Base-by-base conservation (phyloP, 2,113 vertebrate genomes). In the Nothobranchius furzeri region DNA sequence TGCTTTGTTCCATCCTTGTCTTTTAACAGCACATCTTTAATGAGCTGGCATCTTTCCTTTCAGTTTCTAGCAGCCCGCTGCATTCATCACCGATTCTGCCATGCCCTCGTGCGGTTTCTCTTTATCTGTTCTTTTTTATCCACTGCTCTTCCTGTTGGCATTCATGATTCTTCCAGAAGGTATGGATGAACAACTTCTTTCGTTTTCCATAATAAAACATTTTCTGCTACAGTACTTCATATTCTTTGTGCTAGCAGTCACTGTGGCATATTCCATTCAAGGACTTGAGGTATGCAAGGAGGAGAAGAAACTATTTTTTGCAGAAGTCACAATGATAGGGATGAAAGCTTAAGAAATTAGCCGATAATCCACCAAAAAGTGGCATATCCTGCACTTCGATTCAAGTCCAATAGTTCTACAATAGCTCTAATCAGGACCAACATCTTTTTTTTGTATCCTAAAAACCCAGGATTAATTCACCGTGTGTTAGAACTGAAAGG, bases 341-440 rank as follows among this genome's bases (percentile, higher is more conserved):
- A 87, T 85, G 75, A 80, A 87, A 85, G 65, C 74, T 81, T 68
- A 50, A 70, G 50, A 72, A 86, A 66, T 53, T 43, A 24, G 20
- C 55, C 2, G 36, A 73, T 77, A 85, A 88, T 78, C 43, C 60
- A 64, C 35, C 70, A 62, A 79, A 70, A 87, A 84, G 69, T 53
- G 12, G 51, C 66, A 65, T 59, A 80, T 83, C 83, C 75, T 81
- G 80, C 75, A 84, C 84, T 91, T 87, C 81, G 84, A 84, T 82
- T 90, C 60, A 85, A 79, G 81, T 48, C 72, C 67, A 84, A 89
- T 65, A 86, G 84, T 42, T 47, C 53, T 48, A 58, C 55, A 68
- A 59, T 82, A 75, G 72, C 76, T 75, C 74, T 85, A 88, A 90
- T 85, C 79, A 81, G 76, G 62, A 55, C 53, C 54, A 57, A 81